These are phyloP conservation scores for Hydropotes inermis DNA, from an alignment of 2,113 vertebrate genomes.

Conservation along the genomic window DNA sequence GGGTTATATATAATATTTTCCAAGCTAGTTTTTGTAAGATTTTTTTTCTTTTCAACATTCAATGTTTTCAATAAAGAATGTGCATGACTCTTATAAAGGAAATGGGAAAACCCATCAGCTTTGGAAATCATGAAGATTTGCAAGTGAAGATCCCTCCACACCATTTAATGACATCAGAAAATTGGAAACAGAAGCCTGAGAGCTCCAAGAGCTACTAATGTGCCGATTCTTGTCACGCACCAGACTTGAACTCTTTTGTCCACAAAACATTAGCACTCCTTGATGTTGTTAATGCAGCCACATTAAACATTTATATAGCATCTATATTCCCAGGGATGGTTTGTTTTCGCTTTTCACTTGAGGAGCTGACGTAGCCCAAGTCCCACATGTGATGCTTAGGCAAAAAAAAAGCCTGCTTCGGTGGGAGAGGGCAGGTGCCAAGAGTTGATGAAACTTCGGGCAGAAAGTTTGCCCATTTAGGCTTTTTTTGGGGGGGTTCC, in stretches of 20 bases:
- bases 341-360: too few species aligned
- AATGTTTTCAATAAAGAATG: background rate
- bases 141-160: rapidly evolving
- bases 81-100: background rate
- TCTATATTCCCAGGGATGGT: background rate
- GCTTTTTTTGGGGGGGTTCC: rapidly evolving
- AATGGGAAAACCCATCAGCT: background rate
- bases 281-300: background rate
- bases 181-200: background rate
- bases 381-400: too few species aligned
- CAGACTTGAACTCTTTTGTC: background rate
- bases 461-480: background rate
- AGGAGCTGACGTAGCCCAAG: background rate
- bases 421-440: rapidly evolving
- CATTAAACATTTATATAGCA: background rate
- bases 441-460: too few species aligned
- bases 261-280: background rate
- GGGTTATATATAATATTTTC: background rate
- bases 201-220: rapidly evolving
- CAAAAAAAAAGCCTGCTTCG: background rate
- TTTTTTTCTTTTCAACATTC: background rate
- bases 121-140: background rate
- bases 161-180: background rate
- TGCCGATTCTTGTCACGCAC: background rate
- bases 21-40: background rate